Evolutionary conservation across 2,113 vertebrate genomes (phyloP).

Genomic region (Scolopax mira): DNA sequence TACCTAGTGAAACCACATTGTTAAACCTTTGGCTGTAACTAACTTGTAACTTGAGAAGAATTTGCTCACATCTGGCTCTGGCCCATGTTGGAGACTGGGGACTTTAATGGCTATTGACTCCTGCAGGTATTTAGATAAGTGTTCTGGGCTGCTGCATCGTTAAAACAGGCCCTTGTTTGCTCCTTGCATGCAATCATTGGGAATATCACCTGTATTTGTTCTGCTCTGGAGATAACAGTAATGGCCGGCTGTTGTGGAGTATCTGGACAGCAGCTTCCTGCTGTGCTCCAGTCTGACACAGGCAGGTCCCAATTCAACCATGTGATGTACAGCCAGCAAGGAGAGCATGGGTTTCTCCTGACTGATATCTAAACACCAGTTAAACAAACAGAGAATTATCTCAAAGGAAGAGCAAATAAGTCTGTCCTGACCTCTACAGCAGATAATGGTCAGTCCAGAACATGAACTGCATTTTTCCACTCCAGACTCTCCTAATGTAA

Average conservation of each 20-base stretch:
- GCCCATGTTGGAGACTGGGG: not conserved
- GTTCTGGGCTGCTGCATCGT: not conserved
- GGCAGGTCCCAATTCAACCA: not conserved
- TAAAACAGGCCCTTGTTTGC: not conserved
- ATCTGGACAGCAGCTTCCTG: not conserved
- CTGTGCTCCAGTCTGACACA: not conserved
- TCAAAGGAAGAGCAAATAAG: not conserved
- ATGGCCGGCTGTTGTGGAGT: fast-evolving
- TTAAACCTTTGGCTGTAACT: conserved; percentile 22
- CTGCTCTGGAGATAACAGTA: not conserved
- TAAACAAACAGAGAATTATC: not conserved
- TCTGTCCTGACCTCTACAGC: not conserved
- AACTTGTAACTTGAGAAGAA: conserved; percentile 20
- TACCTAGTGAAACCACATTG: conserved; percentile 8
- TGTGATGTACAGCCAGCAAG: not conserved
- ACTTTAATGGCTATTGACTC: conserved; percentile 6
- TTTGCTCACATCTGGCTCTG: conserved; percentile 33
- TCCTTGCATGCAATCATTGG: fast-evolving
- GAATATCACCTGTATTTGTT: not conserved
- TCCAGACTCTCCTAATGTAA: not conserved
- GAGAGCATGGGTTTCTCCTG: not conserved
- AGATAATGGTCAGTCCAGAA: not conserved
- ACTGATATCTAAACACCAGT: not conserved
- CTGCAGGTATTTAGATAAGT: not conserved
- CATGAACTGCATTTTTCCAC: fast-evolving